These are phyloP conservation scores for Perca flavescens DNA, from an alignment of 2,113 vertebrate species.

Conservation along the genomic window DNA sequence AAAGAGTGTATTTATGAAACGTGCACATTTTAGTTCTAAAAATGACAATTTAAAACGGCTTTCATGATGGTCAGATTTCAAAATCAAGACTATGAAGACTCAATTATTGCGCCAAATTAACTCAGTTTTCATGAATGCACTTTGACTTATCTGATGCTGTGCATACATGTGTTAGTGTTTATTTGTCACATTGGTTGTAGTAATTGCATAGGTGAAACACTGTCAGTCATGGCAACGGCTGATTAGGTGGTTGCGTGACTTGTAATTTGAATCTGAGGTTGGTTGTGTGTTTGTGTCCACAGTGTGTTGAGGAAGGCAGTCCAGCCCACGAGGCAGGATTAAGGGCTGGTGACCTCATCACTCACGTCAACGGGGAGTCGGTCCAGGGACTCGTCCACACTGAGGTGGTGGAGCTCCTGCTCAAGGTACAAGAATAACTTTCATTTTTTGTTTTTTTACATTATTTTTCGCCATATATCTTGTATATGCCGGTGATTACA, in stretches of 20 bases:
- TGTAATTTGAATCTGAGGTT: conserved; percentile 16
- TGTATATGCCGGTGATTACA: not conserved
- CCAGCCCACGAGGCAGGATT: conserved; percentile 93
- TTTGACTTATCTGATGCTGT: not conserved
- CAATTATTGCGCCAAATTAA: not conserved
- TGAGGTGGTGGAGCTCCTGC: conserved; percentile 93
- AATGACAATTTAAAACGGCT: not conserved
- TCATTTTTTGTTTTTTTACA: not conserved
- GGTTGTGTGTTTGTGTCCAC: conserved; percentile 36
- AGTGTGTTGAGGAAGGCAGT: conserved; percentile 94
- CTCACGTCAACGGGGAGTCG: conserved; percentile 93
- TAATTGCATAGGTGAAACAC: conserved; percentile 5
- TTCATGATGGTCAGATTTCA: not conserved
- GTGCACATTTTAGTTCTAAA: not conserved
- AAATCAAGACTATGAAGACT: not conserved
- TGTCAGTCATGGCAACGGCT: not conserved
- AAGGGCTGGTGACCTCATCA: conserved; percentile 93
- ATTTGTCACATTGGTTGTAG: not conserved
- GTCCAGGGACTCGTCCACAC: conserved; percentile 94
- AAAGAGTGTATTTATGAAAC: not conserved
- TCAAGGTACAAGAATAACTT: conserved; percentile 86
- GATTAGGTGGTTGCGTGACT: conserved; percentile 7
- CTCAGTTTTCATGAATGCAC: not conserved
- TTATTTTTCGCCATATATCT: too few species aligned
- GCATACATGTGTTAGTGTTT: not conserved